Conservation (phyloP, 1,140 invertebrate genomes). For the Scylla paramamosain region DNA sequence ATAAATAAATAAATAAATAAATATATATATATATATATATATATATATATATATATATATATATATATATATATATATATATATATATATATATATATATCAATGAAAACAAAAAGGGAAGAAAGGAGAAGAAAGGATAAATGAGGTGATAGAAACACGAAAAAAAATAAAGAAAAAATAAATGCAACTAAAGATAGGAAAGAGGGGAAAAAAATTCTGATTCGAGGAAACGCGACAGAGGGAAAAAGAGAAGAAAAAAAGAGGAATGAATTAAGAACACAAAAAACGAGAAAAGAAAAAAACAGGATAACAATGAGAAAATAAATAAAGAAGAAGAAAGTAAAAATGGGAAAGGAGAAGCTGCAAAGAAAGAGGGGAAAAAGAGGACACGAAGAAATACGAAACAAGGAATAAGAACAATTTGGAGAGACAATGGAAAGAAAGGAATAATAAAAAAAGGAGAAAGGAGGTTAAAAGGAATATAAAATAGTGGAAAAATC, state of each 20-base stretch:
- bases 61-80: not conserved
- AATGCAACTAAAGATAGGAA: not conserved
- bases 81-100: not conserved
- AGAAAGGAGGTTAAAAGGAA: not conserved
- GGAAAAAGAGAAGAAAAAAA: not conserved
- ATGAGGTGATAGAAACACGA: not conserved
- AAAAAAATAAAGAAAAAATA: not conserved
- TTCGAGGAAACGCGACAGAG: not conserved
- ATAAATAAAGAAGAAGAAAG: not conserved
- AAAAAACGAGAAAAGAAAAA: no score
- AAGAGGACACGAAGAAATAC: not conserved
- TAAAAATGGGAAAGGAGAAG: not conserved
- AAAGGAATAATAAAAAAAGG: not conserved
- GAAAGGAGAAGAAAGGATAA: no score
- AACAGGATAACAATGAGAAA: not conserved
- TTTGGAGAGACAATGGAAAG: no score
- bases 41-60: slow-evolving; percentile 44
- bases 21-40: not conserved
- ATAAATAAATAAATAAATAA: no score
- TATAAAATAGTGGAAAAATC: no score
- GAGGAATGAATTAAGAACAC: no score
- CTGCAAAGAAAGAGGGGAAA: not conserved
- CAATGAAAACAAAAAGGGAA: no score
- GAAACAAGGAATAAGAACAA: no score
- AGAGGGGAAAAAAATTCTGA: not conserved